A percentile compares a stretch with the other conserved stretches of the same genome.
These are phyloP conservation scores for Argyra leucocephala DNA, from an alignment of 2,888 invertebrate species.

Conservation along the genomic window DNA sequence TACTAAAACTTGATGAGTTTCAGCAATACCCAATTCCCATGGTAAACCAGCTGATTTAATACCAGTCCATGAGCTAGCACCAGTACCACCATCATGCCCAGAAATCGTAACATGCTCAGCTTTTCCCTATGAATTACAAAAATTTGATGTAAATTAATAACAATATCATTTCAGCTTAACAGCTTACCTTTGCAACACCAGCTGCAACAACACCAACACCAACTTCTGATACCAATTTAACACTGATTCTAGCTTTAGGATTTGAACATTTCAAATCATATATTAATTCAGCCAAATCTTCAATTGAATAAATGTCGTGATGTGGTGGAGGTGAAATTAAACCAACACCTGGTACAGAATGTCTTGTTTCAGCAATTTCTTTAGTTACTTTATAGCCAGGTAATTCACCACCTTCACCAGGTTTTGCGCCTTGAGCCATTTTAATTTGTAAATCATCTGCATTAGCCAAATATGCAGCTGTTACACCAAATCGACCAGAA, in stretches of 20 bases:
- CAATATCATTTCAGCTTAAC: not conserved
- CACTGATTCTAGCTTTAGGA: conserved; percentile 88
- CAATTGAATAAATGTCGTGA: conserved; percentile 99
- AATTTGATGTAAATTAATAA: not conserved
- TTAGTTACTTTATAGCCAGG: conserved; percentile 87
- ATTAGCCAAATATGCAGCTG: conserved; percentile 91
- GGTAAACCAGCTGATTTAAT: conserved; percentile 96
- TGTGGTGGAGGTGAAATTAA: conserved; percentile 98
- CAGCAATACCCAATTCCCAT: conserved; percentile 97
- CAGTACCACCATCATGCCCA: conserved; percentile 98
- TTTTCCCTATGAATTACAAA: conserved; percentile 59
- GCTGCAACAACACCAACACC: conserved; percentile 99
- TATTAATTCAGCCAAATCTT: conserved; percentile 94
- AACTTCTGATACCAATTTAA: conserved; percentile 96
- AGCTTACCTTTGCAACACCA: conserved; percentile 82
- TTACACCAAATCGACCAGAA: conserved; percentile 96
- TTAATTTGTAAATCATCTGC: conserved; percentile 98
- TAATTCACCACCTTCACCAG: conserved; percentile 96
- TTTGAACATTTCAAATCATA: conserved; percentile 97
- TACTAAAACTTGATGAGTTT: conserved; percentile 94
- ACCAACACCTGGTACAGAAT: conserved; percentile 94
- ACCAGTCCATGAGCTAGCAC: conserved; percentile 98
- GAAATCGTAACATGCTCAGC: conserved; percentile 98
- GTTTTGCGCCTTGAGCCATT: conserved; percentile 99
- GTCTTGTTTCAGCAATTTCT: conserved; percentile 89